Percentiles rank a stretch among this genome's conserved stretches.
These are phyloP conservation scores for Sarcophaga peregrina DNA, from an alignment of 1,140 invertebrate species.

Conservation along the genomic window DNA sequence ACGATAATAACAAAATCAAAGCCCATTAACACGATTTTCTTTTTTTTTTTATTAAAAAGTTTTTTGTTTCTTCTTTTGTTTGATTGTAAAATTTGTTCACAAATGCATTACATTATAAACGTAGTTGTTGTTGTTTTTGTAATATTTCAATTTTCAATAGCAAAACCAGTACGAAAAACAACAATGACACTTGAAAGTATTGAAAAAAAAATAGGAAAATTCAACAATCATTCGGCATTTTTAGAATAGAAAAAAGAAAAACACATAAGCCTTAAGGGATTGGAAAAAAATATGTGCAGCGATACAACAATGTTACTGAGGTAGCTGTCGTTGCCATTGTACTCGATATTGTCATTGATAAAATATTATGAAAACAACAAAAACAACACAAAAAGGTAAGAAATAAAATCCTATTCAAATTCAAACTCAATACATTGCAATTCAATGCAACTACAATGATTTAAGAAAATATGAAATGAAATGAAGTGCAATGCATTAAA, in stretches of 20 bases:
- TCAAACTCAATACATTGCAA: too few relatives aligned
- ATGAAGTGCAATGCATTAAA: neutral
- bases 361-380: neutral
- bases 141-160: neutral
- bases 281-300: neutral
- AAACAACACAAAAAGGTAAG: too few relatives aligned
- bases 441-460: neutral
- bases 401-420: neutral
- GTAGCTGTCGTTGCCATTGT: neutral
- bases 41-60: neutral
- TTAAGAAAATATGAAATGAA: neutral
- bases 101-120: neutral
- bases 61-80: too few relatives aligned
- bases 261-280: conserved; percentile 11
- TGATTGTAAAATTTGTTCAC: neutral
- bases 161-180: neutral
- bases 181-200: conserved; percentile 11
- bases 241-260: neutral
- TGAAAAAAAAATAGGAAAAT: neutral
- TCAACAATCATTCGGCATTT: neutral
- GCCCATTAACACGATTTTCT: neutral
- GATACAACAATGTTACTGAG: neutral
- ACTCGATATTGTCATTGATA: neutral
- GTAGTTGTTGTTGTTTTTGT: too few relatives aligned
- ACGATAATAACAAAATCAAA: neutral